These are phyloP conservation scores for Dissostichus mawsoni DNA, from an alignment of 2,113 vertebrate genomes.

Conservation along the genomic window DNA sequence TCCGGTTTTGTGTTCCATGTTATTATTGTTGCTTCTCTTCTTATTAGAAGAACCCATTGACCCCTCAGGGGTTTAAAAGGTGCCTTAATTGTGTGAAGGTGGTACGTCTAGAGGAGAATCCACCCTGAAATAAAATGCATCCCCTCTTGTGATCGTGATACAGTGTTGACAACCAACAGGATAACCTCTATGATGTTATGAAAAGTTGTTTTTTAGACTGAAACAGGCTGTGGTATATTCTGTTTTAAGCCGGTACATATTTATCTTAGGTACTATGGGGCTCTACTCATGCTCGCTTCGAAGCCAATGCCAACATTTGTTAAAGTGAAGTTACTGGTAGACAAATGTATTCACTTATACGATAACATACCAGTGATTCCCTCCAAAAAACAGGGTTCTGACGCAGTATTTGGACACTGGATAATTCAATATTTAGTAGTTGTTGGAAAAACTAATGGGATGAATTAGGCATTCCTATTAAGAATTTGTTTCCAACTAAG, in stretches of 20 bases:
- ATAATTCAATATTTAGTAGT: conserved; percentile 1
- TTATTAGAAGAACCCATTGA: conserved; percentile 87
- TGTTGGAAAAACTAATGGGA: conserved; percentile 14
- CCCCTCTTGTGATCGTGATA: conserved; percentile 23
- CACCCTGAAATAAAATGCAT: conserved; percentile 57
- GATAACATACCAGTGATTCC: too few species aligned
- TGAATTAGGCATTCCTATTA: not conserved
- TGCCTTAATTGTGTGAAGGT: conserved; percentile 86
- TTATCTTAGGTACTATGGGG: not conserved
- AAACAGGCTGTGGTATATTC: not conserved
- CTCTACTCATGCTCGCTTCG: not conserved
- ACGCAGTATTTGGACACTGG: not conserved
- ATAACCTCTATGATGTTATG: conserved; percentile 1
- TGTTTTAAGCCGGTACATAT: not conserved
- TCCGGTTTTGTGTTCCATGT: conserved; percentile 66
- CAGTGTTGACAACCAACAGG: not conserved
- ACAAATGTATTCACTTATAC: not conserved
- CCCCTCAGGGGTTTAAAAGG: conserved; percentile 82
- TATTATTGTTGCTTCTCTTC: conserved; percentile 82
- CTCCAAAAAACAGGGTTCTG: too few species aligned
- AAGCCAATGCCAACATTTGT: not conserved
- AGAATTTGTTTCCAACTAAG: conserved; percentile 3
- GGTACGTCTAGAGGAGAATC: conserved; percentile 66
- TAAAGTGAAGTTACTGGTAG: not conserved
- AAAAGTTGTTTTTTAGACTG: not conserved